Base-by-base conservation (phyloP, 2,888 invertebrate species). In the Aleiodes testaceus region DNA sequence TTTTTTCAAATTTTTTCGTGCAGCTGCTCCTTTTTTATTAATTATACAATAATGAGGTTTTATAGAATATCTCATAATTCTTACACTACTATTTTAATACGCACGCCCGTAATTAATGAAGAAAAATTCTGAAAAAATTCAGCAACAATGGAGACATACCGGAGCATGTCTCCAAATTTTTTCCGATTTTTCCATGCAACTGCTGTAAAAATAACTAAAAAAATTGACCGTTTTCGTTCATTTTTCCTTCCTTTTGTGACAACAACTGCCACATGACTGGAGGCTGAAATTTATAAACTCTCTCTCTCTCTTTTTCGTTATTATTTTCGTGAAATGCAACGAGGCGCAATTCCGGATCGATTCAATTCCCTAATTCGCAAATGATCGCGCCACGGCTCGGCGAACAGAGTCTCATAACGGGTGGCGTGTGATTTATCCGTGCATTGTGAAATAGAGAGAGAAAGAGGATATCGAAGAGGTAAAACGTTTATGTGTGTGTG, bases 341-440 rank as follows among this genome's bases (percentile, higher is more conserved):
- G 75, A 74, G 71, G 74, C 74, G 75, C 74, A 70, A 75, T 77
- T 74, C 74, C 75, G 64, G 75, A 75, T 77, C 75, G 77, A 76
- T 77, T 75, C 73, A 77, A 77, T 76, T 76, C 73, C 69, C 74
- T 76, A 77, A 77, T 77, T 76, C 75, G 73, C 66, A 70, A 77
- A 77, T 77, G 74, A 75, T 75, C 74, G 71, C 64, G 69, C 69
- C 65, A 72, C 72, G 72, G 69, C 53, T 55, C 66, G 68, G 45
- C 63, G 72, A 72, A 69, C 52, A 66, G 18, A 67, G 47, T 69
- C 63, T 64, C 45, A 67, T 67, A 70, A 67, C 65, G 61, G 72
- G 47, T 61, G 64, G 44, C 53, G 63, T 63, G 69, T 72, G 66
- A 71, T 71, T 71, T 71, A 71, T 71, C 66, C 44, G 49, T 20